Conservation (phyloP, 2,888 invertebrate species). For the Osmoderma eremita region DNA sequence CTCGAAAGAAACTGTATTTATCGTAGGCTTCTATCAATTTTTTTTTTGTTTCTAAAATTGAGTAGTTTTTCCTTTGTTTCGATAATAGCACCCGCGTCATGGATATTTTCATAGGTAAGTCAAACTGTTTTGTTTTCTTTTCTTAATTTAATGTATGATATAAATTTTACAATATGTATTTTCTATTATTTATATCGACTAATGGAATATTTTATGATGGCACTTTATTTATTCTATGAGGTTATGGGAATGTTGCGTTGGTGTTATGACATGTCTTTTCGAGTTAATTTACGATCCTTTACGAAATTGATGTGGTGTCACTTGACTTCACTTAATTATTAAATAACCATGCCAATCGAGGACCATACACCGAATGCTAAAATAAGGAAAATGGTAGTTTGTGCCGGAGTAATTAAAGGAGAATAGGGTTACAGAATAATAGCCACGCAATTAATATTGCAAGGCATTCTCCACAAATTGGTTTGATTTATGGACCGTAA, state of each 20-base stretch:
- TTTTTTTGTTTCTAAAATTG: conserved; percentile 6
- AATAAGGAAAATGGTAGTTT: conserved; percentile 12
- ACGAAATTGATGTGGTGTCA: conserved; percentile 1
- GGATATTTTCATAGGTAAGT: too few species aligned
- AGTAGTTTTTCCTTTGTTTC: too few species aligned
- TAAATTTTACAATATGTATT: too few species aligned
- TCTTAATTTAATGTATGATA: too few species aligned
- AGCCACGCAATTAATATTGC: conserved; percentile 18
- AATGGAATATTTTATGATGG: too few species aligned
- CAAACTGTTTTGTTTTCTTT: too few species aligned
- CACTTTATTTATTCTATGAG: too few species aligned
- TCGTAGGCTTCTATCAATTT: conserved; percentile 1
- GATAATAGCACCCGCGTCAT: too few species aligned
- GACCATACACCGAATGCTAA: not conserved
- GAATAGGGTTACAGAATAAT: conserved; percentile 1
- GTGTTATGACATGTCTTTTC: too few species aligned
- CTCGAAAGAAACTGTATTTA: conserved; percentile 9
- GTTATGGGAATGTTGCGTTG: too few species aligned
- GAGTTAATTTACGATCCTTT: not conserved
- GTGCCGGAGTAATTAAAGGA: not conserved
- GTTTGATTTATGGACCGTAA: conserved; percentile 14
- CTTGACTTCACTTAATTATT: conserved; percentile 20
- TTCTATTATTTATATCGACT: too few species aligned
- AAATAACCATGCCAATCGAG: conserved; percentile 23
- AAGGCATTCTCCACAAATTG: conserved; percentile 5